Conservation (phyloP, 1,140 invertebrate species). For the Scaptomyza montana region DNA sequence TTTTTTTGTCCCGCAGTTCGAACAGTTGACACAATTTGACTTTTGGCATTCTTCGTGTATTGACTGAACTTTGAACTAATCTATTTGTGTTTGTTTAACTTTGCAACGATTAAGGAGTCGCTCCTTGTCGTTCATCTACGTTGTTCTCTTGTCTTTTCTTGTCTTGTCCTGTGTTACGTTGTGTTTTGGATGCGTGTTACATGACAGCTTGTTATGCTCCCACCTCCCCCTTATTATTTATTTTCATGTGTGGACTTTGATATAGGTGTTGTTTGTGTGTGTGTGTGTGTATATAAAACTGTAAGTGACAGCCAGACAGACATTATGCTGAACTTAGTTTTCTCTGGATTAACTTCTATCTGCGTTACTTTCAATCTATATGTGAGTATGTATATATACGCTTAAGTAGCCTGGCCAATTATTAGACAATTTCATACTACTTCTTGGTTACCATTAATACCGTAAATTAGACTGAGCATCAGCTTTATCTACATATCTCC, state of each 20-base stretch:
- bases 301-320: constrained; percentile 3
- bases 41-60: constrained; percentile 58
- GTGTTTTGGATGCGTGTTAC: constrained; percentile 15
- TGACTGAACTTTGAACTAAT: constrained; percentile 74
- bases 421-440: constrained; percentile 54
- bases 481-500: constrained; percentile 18
- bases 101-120: constrained; percentile 60
- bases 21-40: constrained; percentile 73
- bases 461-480: constrained; percentile 62
- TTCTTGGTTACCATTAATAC: constrained; percentile 61
- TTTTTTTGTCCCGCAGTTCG: constrained; percentile 38
- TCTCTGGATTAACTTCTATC: neutral
- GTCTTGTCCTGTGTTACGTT: constrained; percentile 18
- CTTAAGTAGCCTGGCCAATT: constrained; percentile 59
- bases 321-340: neutral
- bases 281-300: neutral
- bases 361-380: neutral
- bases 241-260: neutral
- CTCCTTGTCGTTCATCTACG: constrained; percentile 9
- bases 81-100: constrained; percentile 79
- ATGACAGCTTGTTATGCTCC: constrained; percentile 12
- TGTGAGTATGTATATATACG: neutral
- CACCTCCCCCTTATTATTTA: neutral
- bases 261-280: constrained; percentile 12
- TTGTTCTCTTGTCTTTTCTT: constrained; percentile 26